Base-by-base conservation (phyloP, 2,888 invertebrate genomes). In the Loripinus fragilis region DNA sequence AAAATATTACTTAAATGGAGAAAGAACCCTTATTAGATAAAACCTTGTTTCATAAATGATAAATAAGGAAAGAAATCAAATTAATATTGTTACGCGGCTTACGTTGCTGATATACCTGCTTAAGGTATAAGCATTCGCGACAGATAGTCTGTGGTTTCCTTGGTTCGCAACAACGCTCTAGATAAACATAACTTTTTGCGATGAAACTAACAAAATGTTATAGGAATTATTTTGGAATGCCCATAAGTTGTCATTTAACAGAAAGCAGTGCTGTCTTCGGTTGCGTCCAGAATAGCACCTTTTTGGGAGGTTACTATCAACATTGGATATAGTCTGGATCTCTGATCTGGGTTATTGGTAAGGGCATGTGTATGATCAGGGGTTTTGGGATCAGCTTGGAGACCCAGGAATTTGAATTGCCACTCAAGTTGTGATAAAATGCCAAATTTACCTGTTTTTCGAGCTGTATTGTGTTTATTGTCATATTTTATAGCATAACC, bases 31-130 rank as follows among this genome's bases (percentile, higher is more conserved):
- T 12, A 38, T 45, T 45, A 25, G 52, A 52, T 25, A 52, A 25
- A n/a, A 5, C 25, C 52, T 52, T 30, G 23, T 60, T 60, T 60
- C 17, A 60, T 60, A 60, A 60, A 60, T 30, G 25, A 33, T 60
- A 8, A 23, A 60, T 60, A 60, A 33, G 30, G 60, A 33, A 60
- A 33, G 33, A 60, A 60, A 60, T 60, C 60, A 60, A 60, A 60
- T 60, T 60, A 60, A 60, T 60, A 60, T 33, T 60, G 60, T 60
- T 60, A 30, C n/a, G 10, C 20, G 60, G 60, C 60, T 60, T 60
- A 60, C 17, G 15, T 33, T 20, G 33, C 60, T 60, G 60, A 60
- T 60, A 60, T 33, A 60, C 33, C 17, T 3, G 60, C 60, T 60
- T 60, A 60, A 60, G 17, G 33, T 60, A 2, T 60, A 33, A 60